These are phyloP conservation scores for Hapalemur alaotrensis DNA, from an alignment of 2,797 vertebrate species.

Conservation along the genomic window DNA sequence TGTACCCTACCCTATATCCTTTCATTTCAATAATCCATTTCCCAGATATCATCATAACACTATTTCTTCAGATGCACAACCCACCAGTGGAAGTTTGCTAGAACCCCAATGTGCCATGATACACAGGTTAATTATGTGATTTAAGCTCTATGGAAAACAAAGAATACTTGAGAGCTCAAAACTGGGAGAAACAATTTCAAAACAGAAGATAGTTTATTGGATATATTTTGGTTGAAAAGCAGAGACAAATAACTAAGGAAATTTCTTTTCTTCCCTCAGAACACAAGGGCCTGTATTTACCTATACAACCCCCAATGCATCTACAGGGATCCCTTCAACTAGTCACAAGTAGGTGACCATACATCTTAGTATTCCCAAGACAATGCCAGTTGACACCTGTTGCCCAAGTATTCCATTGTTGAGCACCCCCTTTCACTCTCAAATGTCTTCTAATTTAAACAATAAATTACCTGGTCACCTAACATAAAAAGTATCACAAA, in stretches of 20 bases:
- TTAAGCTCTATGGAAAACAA: neutral
- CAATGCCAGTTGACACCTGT: neutral
- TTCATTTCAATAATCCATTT: neutral
- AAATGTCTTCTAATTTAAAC: neutral
- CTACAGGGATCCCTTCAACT: neutral
- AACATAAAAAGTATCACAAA: neutral
- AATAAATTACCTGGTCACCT: neutral
- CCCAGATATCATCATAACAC: neutral
- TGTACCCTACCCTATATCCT: neutral
- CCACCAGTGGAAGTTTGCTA: neutral
- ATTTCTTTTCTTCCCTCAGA: neutral
- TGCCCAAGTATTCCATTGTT: neutral
- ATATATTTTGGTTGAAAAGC: neutral
- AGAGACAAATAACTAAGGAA: constrained; percentile 3
- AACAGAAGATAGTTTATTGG: neutral
- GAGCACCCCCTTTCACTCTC: neutral
- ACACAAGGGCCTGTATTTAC: neutral
- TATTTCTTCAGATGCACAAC: neutral
- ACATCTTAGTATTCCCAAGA: neutral
- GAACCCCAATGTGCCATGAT: neutral
- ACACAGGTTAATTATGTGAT: neutral
- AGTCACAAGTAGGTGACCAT: neutral
- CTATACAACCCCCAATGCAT: neutral
- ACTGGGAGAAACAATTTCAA: neutral
- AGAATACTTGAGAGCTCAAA: neutral